A percentile compares a stretch with the other conserved stretches of the same genome.
Conservation (phyloP, 1,140 invertebrate genomes). For the Ips nitidus region DNA sequence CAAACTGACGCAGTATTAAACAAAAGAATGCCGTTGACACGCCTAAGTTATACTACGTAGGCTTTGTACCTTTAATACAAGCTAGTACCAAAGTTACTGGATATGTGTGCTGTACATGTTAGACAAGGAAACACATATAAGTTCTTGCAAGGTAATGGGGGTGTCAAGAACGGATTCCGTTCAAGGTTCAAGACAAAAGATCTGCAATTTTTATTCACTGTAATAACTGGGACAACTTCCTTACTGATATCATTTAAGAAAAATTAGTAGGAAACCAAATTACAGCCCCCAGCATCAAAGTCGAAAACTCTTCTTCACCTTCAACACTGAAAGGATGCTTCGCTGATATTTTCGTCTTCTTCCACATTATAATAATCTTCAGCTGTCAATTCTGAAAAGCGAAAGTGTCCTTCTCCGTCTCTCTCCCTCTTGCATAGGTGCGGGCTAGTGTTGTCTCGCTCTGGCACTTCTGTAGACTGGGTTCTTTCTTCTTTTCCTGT, state of each 20-base stretch:
- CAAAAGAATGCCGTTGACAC: constrained; percentile 32
- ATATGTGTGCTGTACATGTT: too few species aligned
- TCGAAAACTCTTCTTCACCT: constrained; percentile 14
- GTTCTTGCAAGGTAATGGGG: too few species aligned
- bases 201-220: too few species aligned
- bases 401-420: constrained; percentile 22
- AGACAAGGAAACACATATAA: too few species aligned
- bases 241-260: too few species aligned
- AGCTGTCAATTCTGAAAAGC: constrained; percentile 24
- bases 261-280: too few species aligned
- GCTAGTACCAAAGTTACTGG: too few species aligned
- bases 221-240: too few species aligned
- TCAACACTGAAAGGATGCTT: constrained; percentile 21
- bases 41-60: constrained; percentile 26
- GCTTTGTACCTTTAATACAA: constrained; percentile 7
- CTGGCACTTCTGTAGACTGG: constrained; percentile 17
- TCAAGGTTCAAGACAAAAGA: too few species aligned
- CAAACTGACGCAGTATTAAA: constrained; percentile 11
- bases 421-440: constrained; percentile 8
- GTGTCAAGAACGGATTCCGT: too few species aligned
- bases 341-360: constrained; percentile 11
- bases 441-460: constrained; percentile 2
- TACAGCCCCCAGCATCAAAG: too few species aligned
- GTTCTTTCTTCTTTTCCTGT: constrained; percentile 30
- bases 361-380: constrained; percentile 2